Percentiles rank a stretch among this genome's conserved stretches.
These are phyloP conservation scores for Parazoanthus swiftii DNA, from an alignment of 92 coral and sea anemone species.

Conservation along the genomic window DNA sequence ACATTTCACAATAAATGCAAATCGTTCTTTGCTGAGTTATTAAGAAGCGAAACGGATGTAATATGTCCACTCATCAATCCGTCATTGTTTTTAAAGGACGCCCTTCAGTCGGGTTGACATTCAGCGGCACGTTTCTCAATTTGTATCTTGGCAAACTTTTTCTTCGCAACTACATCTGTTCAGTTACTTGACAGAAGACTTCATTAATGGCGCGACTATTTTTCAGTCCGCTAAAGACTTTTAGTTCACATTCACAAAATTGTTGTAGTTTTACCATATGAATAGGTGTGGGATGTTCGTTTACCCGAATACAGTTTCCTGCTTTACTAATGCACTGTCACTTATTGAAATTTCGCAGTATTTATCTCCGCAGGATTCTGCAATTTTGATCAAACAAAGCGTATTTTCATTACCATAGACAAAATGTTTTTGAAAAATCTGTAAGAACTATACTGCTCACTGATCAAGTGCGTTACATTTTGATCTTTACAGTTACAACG, in stretches of 20 bases:
- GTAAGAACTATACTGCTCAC: background rate
- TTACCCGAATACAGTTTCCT: background rate
- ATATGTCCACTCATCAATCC: slow-evolving; percentile 11
- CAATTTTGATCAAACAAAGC: background rate
- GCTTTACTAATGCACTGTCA: background rate
- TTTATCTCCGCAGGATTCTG: slow-evolving; percentile 12
- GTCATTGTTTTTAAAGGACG: slow-evolving; percentile 30
- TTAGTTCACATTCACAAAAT: background rate
- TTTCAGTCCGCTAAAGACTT: background rate
- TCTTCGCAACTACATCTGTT: background rate
- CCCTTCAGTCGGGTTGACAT: background rate
- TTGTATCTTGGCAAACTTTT: background rate
- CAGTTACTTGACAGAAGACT: background rate
- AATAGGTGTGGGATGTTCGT: slow-evolving; percentile 12
- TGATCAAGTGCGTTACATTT: background rate
- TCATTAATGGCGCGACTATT: background rate
- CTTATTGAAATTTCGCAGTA: slow-evolving; percentile 4
- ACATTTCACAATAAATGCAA: slow-evolving; percentile 7
- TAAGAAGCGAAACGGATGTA: slow-evolving; percentile 25
- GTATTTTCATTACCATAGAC: background rate
- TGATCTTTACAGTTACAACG: background rate
- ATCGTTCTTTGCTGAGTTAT: background rate
- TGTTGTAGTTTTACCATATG: slow-evolving; percentile 9
- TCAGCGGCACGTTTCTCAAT: slow-evolving; percentile 2
- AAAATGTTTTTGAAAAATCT: background rate